Base-by-base conservation (phyloP, 2,888 invertebrate genomes). In the Lepidocyrtinus sp. region DNA sequence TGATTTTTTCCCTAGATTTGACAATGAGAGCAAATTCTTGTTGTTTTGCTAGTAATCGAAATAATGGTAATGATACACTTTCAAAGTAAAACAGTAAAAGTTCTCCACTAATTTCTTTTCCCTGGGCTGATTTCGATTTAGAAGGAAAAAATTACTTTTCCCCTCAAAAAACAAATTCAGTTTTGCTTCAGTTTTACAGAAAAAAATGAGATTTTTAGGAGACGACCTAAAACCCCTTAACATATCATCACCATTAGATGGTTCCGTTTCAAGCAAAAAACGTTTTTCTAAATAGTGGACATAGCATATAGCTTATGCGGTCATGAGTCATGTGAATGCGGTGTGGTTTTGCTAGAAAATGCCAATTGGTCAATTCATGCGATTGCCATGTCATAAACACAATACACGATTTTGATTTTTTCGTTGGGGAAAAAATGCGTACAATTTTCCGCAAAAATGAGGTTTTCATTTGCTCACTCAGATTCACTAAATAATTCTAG, bases 151-250 rank as follows among this genome's bases (percentile, higher is more conserved):
- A 73, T 55, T 7, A 55, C 64, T 73, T 50, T 74, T 74, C 17
- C 74, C 55, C 17, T 55, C 17, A 64, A 73, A 71, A 25, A 64
- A 50, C 50, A 73, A 46, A 50, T 12, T 36, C 26, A 72, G 62
- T 62, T 78, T 78, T 73, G 22, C 45, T 70, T 76, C 17, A 55
- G n/a, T 9, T 55, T 24, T 72, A 59, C 21, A 67, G 72, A 67
- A 62, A 76, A 72, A 78, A 78, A 78, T 73, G 71, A 68, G 78
- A 72, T 78, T 71, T 76, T 76, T 78, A 78, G 78, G 72, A 62
- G 73, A 73, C 45, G 78, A 78, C 78, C 78, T 68, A 73, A 22
- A 78, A 22, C 25, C 64, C 63, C 67, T 61, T 55, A 55, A 55
- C 55, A 55, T 55, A 55, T 55, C 19, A 69, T 68, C 17, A 62